phyloP scores from a whole-genome alignment of 2,888 invertebrate species.

The Gastracanthus pulcherrimus region DNA sequence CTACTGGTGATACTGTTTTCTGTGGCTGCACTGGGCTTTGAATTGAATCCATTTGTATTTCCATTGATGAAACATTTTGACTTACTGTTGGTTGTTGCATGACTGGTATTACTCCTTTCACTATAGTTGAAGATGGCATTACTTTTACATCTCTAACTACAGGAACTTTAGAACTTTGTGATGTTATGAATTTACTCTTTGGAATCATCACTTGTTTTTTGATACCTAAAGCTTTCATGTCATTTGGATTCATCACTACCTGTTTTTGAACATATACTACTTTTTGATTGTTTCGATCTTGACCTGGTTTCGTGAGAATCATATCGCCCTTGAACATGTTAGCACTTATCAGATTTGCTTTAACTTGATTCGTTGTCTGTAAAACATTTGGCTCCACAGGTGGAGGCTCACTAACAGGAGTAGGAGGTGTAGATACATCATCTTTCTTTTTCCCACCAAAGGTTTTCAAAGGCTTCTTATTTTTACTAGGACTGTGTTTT shows the following conservation, averaged over 20 bases:
- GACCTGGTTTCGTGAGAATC: slow-evolving; percentile 74
- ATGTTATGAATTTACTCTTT: slow-evolving; percentile 63
- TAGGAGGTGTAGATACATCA: slow-evolving; percentile 59
- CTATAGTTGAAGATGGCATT: slow-evolving; percentile 57
- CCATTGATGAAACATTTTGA: slow-evolving; percentile 54
- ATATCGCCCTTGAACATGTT: slow-evolving; percentile 76
- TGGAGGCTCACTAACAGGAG: slow-evolving; percentile 51
- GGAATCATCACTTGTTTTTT: slow-evolving; percentile 69
- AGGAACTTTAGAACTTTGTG: slow-evolving; percentile 44
- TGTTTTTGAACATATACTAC: slow-evolving; percentile 73
- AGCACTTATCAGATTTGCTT: slow-evolving; percentile 79
- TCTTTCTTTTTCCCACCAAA: slow-evolving; percentile 69
- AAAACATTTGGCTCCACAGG: slow-evolving; percentile 65
- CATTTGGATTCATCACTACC: slow-evolving; percentile 69
- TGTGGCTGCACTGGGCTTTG: slow-evolving; percentile 39
- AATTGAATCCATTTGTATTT: slow-evolving; percentile 57
- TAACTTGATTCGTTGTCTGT: slow-evolving; percentile 77
- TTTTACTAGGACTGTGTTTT: slow-evolving; percentile 59
- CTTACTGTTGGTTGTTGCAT: slow-evolving; percentile 12
- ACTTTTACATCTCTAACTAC: slow-evolving; percentile 69
- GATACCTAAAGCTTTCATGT: slow-evolving; percentile 65
- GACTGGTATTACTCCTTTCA: slow-evolving; percentile 42
- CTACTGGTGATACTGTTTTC: slow-evolving; percentile 12
- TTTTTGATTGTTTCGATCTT: slow-evolving; percentile 70
- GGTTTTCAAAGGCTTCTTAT: slow-evolving; percentile 67